Base-by-base conservation (phyloP, 2,888 invertebrate genomes). In the Psylliodes chrysocephalus region DNA sequence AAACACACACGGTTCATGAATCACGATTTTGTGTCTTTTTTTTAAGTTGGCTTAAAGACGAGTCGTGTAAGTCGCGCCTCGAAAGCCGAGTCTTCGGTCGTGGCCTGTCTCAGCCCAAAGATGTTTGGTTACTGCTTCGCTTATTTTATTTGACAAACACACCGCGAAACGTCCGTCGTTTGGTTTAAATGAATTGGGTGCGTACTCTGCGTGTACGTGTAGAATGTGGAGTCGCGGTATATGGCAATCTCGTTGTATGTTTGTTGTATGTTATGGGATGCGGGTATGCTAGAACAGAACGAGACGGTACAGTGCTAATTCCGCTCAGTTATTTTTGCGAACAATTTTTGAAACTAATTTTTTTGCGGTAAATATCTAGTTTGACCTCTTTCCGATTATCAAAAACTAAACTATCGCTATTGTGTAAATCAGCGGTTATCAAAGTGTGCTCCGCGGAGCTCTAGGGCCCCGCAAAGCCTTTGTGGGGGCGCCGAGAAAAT, bases 261-360 rank as follows among this genome's bases (percentile, higher is more conserved):
- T 46, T 53, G 57, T 35, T n/a, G n/a, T n/a, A n/a, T n/a, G n/a
- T n/a, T n/a, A 33, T 57, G 57, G 63, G 63, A 63, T 54, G 54
- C 49, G 59, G 54, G 54, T 59, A 59, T 40, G 47, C 1, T 42
- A 42, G 42, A n/a, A n/a, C 35, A n/a, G n/a, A 54, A 53, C n/a
- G 53, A 7, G 25, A 28, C 42, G 53, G 12, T 40, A 15, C 38
- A n/a, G 18, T 12, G 38, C 25, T 40, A 53, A 53, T 53, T n/a
- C n/a, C n/a, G n/a, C n/a, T n/a, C n/a, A n/a, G n/a, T n/a, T n/a
- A n/a, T n/a, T n/a, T n/a, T n/a, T n/a, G n/a, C n/a, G n/a, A n/a
- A n/a, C n/a, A n/a, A n/a, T n/a, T n/a, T n/a, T n/a, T n/a, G n/a
- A n/a, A n/a, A n/a, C n/a, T n/a, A n/a, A n/a, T n/a, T n/a, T n/a